These are phyloP conservation scores for Papilio demoleus DNA, from an alignment of 2,888 invertebrate genomes.

Conservation along the genomic window DNA sequence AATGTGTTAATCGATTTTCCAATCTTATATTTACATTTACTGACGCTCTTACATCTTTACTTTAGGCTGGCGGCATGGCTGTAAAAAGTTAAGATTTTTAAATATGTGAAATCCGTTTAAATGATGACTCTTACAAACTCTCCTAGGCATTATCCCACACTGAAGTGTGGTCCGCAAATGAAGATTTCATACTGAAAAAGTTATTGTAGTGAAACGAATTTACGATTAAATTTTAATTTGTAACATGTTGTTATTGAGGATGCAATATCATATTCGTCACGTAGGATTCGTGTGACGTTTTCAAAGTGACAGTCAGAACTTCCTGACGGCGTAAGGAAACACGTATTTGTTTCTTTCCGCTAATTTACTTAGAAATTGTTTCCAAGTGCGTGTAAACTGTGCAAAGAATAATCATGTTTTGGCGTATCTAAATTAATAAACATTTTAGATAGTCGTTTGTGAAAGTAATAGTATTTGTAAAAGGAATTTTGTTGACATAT, in stretches of 20 bases:
- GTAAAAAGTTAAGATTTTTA: no score
- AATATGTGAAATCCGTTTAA: no score
- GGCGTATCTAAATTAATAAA: slow-evolving; percentile 7
- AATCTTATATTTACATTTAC: no score
- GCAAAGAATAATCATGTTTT: background rate
- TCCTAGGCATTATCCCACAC: no score
- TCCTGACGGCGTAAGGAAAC: background rate
- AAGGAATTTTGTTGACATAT: background rate
- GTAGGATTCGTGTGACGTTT: background rate
- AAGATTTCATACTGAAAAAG: no score
- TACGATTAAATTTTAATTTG: background rate
- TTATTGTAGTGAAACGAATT: no score
- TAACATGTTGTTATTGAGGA: background rate
- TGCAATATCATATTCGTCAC: background rate
- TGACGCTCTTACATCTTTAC: no score
- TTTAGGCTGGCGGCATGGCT: no score
- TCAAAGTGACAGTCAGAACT: slow-evolving; percentile 2
- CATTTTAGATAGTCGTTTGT: background rate
- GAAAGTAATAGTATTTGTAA: background rate
- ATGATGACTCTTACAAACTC: no score
- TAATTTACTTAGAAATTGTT: slow-evolving; percentile 12
- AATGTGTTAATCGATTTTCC: no score
- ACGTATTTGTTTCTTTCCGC: slow-evolving; percentile 2
- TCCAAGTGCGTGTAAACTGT: background rate
- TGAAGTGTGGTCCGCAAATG: no score